Percentiles rank a stretch among this genome's conserved stretches.
Evolutionary conservation across 2,113 vertebrate genomes (phyloP).

Genomic region (Hemiscyllium ocellatum): DNA sequence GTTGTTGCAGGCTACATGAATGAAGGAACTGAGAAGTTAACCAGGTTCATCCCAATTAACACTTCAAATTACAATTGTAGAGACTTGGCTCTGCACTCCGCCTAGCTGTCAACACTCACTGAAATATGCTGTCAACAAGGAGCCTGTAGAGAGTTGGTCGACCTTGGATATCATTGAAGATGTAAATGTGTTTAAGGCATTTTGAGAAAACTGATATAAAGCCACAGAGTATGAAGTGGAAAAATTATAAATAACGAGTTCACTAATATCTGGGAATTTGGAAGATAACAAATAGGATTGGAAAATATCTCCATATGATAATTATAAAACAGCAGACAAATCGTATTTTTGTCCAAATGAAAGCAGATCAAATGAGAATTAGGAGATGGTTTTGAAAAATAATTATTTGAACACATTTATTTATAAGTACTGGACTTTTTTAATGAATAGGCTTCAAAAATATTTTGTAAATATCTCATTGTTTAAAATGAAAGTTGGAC

Average conservation of each 20-base stretch:
- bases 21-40: constrained; percentile 43
- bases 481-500: neutral
- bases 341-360: neutral
- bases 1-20: constrained; percentile 37
- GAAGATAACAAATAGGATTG: neutral
- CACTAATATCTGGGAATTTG: neutral
- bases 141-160: constrained; percentile 43
- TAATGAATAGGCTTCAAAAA: neutral
- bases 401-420: neutral
- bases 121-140: constrained; percentile 44
- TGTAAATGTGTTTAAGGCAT: constrained; percentile 46
- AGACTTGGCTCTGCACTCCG: constrained; percentile 41
- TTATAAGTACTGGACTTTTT: neutral
- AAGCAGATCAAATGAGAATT: neutral
- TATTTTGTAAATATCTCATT: neutral
- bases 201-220: constrained; percentile 42
- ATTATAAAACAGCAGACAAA: neutral
- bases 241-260: neutral
- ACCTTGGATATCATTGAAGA: constrained; percentile 47
- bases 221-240: constrained; percentile 36
- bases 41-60: constrained; percentile 51
- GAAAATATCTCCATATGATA: neutral
- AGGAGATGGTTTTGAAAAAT: neutral
- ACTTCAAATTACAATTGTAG: constrained; percentile 49
- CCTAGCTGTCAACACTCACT: constrained; percentile 42